A percentile compares a stretch with the other conserved stretches of the same genome.
Conservation (phyloP, 2,113 vertebrate genomes). For the Neotragus pygmaeus region DNA sequence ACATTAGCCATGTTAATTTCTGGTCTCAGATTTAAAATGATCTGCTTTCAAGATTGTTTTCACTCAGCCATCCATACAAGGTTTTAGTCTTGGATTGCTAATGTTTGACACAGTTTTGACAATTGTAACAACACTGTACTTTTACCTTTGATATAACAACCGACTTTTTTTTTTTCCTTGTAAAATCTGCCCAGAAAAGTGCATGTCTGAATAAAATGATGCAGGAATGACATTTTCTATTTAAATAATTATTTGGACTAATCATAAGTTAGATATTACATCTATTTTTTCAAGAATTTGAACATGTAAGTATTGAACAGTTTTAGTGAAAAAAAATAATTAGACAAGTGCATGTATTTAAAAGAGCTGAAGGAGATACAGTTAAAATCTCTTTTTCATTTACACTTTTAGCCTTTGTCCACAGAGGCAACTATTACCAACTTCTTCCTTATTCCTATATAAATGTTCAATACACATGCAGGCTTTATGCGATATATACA, state of each 20-base stretch:
- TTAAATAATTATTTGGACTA: background rate
- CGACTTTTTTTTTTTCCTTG: background rate
- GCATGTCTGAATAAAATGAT: background rate
- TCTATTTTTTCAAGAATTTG: background rate
- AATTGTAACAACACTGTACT: background rate
- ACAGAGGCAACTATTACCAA: background rate
- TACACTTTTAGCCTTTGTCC: background rate
- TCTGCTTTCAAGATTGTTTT: conserved; percentile 16
- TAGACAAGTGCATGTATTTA: background rate
- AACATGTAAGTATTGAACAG: background rate
- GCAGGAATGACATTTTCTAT: background rate
- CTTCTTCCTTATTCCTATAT: background rate
- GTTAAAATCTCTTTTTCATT: background rate
- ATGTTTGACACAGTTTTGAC: background rate
- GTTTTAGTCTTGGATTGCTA: background rate
- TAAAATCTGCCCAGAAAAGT: background rate
- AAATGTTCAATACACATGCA: background rate
- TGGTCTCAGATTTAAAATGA: conserved; percentile 5
- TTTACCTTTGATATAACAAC: conserved; percentile 14
- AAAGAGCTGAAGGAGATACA: background rate
- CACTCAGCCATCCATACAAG: background rate
- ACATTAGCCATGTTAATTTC: background rate
- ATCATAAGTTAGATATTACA: background rate
- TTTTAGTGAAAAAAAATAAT: background rate
- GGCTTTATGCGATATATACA: background rate